Evolutionary conservation across 2,113 vertebrate genomes (phyloP).

Genomic region (Sprattus sprattus): DNA sequence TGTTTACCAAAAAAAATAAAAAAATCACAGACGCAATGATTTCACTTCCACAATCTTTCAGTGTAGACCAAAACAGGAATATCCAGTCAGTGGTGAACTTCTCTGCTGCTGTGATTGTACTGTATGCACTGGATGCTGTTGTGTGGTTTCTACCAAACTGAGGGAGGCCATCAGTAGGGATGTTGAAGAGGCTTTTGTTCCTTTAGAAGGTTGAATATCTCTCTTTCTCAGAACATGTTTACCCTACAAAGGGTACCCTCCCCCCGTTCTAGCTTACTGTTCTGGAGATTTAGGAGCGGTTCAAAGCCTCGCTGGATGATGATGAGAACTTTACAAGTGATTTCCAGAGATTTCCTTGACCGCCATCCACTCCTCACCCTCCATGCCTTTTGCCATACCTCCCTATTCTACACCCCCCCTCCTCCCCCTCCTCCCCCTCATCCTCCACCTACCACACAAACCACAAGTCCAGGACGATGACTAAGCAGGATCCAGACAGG

Average conservation of each 20-base stretch:
- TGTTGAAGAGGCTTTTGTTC: background rate
- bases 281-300: background rate
- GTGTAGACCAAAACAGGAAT: background rate
- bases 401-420: background rate
- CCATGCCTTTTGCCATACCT: background rate
- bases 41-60: slow-evolving; percentile 3
- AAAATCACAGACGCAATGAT: slow-evolving; percentile 3
- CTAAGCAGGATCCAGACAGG: slow-evolving; percentile 63
- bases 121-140: background rate
- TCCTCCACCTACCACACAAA: background rate
- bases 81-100: background rate
- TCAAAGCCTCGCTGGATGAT: background rate
- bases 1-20: background rate
- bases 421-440: background rate
- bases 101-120: background rate
- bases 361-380: background rate
- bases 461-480: slow-evolving; percentile 48
- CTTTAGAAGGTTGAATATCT: background rate
- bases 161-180: background rate
- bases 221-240: background rate
- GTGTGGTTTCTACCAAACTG: background rate
- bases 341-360: background rate
- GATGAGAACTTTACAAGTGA: background rate
- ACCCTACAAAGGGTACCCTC: background rate
- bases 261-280: background rate